Conservation (phyloP, 2,797 vertebrate species). For the Chelon labrosus region DNA sequence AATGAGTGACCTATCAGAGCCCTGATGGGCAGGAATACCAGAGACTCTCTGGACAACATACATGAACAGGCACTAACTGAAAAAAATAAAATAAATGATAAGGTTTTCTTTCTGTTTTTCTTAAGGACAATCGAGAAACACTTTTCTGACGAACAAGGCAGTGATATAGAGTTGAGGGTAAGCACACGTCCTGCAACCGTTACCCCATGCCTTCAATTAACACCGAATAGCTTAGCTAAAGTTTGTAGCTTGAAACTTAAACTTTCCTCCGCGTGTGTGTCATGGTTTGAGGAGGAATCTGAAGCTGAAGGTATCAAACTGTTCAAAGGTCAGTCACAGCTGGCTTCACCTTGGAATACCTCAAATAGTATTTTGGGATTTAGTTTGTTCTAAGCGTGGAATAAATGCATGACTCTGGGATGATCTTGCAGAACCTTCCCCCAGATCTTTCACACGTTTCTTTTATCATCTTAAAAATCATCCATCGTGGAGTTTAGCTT, state of each 20-base stretch:
- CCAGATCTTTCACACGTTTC: conserved; percentile 18
- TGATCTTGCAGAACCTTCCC: conserved; percentile 38
- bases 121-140: conserved; percentile 68
- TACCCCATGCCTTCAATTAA: conserved; percentile 68
- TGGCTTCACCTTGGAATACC: conserved; percentile 24
- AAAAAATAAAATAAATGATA: conserved; percentile 59
- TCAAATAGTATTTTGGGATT: conserved; percentile 54
- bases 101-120: conserved; percentile 65
- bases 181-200: conserved; percentile 48
- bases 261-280: conserved; percentile 13
- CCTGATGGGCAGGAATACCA: conserved; percentile 40
- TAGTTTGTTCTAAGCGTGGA: conserved; percentile 33
- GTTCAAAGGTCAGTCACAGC: conserved; percentile 51
- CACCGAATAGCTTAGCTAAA: conserved; percentile 58
- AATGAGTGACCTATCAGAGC: conserved; percentile 68
- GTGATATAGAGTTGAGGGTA: conserved; percentile 71
- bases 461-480: conserved; percentile 46
- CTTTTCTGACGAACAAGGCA: conserved; percentile 75
- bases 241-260: conserved; percentile 47
- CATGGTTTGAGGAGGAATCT: conserved; percentile 38
- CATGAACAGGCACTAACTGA: conserved; percentile 79
- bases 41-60: conserved; percentile 68
- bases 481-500: conserved; percentile 39
- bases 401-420: conserved; percentile 51
- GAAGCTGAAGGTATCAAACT: conserved; percentile 47